phyloP scores from a whole-genome alignment of 23 tunicate species.

The Ciona savignyi region DNA sequence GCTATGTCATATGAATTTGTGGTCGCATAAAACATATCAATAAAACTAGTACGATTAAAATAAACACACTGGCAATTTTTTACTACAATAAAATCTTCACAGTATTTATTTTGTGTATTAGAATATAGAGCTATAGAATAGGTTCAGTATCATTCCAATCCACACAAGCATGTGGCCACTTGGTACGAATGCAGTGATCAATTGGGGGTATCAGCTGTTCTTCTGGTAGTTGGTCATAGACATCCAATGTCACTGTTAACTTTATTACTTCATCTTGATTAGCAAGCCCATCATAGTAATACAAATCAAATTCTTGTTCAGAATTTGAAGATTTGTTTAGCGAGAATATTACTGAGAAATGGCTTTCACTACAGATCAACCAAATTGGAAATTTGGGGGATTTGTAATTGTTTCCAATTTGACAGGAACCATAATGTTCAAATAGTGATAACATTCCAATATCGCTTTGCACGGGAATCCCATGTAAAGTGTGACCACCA shows the following conservation, averaged over 20 bases:
- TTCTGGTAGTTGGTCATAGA: background rate
- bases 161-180: conserved; percentile 55
- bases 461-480: conserved; percentile 40
- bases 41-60: too few species aligned
- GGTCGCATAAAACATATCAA: too few species aligned
- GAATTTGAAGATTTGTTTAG: background rate
- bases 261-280: conserved; percentile 83
- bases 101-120: too few species aligned
- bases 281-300: conserved; percentile 85
- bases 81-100: too few species aligned
- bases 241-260: conserved; percentile 29
- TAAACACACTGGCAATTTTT: too few species aligned
- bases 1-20: too few species aligned
- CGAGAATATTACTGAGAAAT: conserved; percentile 68
- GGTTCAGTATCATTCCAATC: conserved; percentile 85
- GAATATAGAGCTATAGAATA: conserved; percentile 29
- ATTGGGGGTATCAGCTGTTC: conserved; percentile 53
- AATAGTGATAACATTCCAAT: conserved; percentile 67
- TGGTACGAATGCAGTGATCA: conserved; percentile 78
- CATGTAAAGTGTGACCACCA: conserved; percentile 27
- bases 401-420: conserved; percentile 57
- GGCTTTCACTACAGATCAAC: conserved; percentile 84
- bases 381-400: conserved; percentile 85
- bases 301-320: conserved; percentile 34
- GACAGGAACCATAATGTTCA: conserved; percentile 63